Evolutionary conservation across 1,140 invertebrate genomes (phyloP), one percentile per base, ranked within the genome.

Genomic region (Drosophila orena): DNA sequence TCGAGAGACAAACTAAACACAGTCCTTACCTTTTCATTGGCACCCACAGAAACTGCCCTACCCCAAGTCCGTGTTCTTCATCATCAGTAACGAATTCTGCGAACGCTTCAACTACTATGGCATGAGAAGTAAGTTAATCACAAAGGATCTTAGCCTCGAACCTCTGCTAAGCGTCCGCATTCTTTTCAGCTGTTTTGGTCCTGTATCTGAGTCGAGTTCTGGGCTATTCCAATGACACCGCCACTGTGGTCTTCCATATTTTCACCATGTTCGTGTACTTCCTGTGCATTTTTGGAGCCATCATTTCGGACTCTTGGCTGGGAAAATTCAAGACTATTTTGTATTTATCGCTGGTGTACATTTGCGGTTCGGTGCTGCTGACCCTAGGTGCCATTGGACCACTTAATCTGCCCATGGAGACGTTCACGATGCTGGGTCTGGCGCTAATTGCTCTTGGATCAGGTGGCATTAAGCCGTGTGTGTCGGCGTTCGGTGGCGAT

Each of bases 391-490:
- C 96, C 61, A 96, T 93, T 92, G 96, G 93, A 61, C 95, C 93
- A 0, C 54, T 93, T 44, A 91, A 93, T 68, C 83, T 95, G 56
- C 94, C 94, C 54, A 93, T 95, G 68, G 94, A 66, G 34, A 93
- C 94, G 1, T 95, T 98, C 49, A 95, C 96, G 2, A 94, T 98
- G 27, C 12, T 97, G 20, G 97, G 97, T 1, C 92, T 98, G 75
- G 77, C 95, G 0, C 93, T 98, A 14, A 97, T 99, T 73, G 97
- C 97, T 3, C 58, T 98, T 12, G 98, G 98, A 1, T 98, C 97
- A 0, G 99, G 98, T 8, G 98, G 98, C 3, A 99, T 99, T 81
- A 99, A 99, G 91, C 98, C 99, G 1, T 99, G 98, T 91, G 98
- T 99, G 0, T 95, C 97, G 0, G 97, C 98, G 0, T 99, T 99